Evolutionary conservation across 2,113 vertebrate genomes (phyloP), one percentile per base, ranked within the genome.

Genomic region (Sander vitreus): DNA sequence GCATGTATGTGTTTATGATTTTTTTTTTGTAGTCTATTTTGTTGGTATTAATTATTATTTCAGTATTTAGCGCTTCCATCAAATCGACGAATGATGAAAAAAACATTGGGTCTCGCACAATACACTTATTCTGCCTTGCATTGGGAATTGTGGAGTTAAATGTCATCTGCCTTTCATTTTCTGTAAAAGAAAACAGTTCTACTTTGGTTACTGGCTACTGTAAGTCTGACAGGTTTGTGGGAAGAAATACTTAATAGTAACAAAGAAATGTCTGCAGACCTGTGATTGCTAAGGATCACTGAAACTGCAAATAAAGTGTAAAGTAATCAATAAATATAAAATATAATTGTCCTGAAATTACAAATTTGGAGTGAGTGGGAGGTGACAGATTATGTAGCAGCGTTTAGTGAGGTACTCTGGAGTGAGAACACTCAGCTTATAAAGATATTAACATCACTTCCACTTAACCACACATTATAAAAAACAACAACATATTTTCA

Each of bases 31-130:
- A 16, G 1, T 64, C 25, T 57, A 1, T 73, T 70, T 33, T 76
- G 30, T 74, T 57, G 39, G 53, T 81, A n/a, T 74, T 70, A n/a
- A 72, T 78, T 63, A 83, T 79, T 55, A 60, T 81, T 80, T 83
- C 86, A 82, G 88, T 86, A 66, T 89, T 91, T 70, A 68, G 76
- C n/a, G 1, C 18, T 33, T 82, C 76, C n/a, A 23, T 86, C 54
- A 53, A 45, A 57, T 51, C 5, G 2, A 70, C n/a, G 23, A 78
- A 39, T 16, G 60, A 36, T 73, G 68, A 57, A 70, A 47, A 8
- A 18, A 63, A 66, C 59, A 9, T 59, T 27, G 5, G 59, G 14
- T 77, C 1, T 48, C 13, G 11, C 30, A 12, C 9, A 36, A 50
- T 62, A 63, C 39, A 21, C 27, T 80, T 30, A 13, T 77, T 60